Conservation (phyloP, 2,113 vertebrate genomes). For the Syrmaticus mikado region DNA sequence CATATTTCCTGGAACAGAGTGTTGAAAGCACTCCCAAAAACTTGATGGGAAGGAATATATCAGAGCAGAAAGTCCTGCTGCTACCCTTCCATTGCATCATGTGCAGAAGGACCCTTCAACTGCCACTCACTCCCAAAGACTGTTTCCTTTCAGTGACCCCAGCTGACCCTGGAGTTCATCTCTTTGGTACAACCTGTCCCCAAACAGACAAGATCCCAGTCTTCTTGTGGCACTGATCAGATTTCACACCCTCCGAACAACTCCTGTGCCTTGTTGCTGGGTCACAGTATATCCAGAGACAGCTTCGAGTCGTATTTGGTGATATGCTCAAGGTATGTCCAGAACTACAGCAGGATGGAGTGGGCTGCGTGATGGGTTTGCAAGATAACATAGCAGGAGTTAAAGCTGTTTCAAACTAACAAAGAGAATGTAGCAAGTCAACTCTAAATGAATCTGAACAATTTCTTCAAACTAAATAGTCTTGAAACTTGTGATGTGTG, state of each 20-base stretch:
- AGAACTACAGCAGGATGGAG: background rate
- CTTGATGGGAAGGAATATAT: background rate
- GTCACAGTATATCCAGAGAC: too few species aligned
- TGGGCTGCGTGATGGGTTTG: background rate
- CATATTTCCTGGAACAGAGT: conserved; percentile 11
- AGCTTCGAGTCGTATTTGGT: background rate
- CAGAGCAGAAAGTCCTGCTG: background rate
- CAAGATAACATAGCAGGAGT: background rate
- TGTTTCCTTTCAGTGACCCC: background rate
- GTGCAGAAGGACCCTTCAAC: background rate
- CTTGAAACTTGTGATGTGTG: background rate
- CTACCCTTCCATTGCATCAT: background rate
- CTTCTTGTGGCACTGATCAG: background rate
- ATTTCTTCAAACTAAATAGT: background rate
- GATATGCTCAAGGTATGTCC: background rate
- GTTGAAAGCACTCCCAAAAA: background rate
- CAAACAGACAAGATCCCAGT: rapidly evolving
- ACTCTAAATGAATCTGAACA: background rate
- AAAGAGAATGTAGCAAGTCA: background rate
- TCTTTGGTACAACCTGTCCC: background rate
- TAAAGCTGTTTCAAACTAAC: background rate
- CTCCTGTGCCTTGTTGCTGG: background rate
- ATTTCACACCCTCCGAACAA: background rate
- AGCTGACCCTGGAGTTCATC: background rate
- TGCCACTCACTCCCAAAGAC: background rate